Base-by-base conservation (phyloP, 37 sponge, comb jelly and placozoan genomes). In the Agelas oroides region DNA sequence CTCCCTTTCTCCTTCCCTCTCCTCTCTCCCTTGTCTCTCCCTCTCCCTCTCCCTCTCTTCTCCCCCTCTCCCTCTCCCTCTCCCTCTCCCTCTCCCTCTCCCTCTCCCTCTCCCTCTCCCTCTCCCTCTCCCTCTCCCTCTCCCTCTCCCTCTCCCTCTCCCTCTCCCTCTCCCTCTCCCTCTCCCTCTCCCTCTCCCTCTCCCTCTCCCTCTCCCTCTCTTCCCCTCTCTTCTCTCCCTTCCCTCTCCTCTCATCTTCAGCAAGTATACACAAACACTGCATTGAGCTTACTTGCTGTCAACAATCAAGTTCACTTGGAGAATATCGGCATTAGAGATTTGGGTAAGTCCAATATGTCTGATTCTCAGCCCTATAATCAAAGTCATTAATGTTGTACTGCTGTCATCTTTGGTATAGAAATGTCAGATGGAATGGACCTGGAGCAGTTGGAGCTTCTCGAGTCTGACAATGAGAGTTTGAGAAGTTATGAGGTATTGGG, bases 401-500 rank as follows among this genome's bases (percentile, higher is more conserved):
- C n/a, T n/a, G n/a, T n/a, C n/a, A n/a, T n/a, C n/a, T n/a, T n/a
- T n/a, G n/a, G n/a, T n/a, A n/a, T 31, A 81, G 81, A 81, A 20
- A 23, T 81, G n/a, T 57, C 37, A 25, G 79, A 68, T 32, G 74
- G 60, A 15, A 59, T 27, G 25, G 65, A 87, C 21, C 13, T 87
- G 66, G 87, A 87, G 38, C 62, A 37, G 38, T 59, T 87, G 35
- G 80, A 87, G n/a, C 74, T 87, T 3, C 53, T 87, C 0, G 74
- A 72, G 54, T 87, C 87, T 8, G 21, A 28, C 8, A 46, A 46
- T 58, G 80, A 79, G 19, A 79, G 60, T 73, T 20, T 40, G 25
- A 87, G 37, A 65, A 87, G 87, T 39, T 62, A 61, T 61, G 83
- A 82, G 73, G 83, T 82, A 72, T n/a, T n/a, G n/a, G 1, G 52